Percentiles rank a stretch among this genome's conserved stretches.
Evolutionary conservation across 2,888 invertebrate genomes (phyloP).

Genomic region (Steinernema scapterisci): DNA sequence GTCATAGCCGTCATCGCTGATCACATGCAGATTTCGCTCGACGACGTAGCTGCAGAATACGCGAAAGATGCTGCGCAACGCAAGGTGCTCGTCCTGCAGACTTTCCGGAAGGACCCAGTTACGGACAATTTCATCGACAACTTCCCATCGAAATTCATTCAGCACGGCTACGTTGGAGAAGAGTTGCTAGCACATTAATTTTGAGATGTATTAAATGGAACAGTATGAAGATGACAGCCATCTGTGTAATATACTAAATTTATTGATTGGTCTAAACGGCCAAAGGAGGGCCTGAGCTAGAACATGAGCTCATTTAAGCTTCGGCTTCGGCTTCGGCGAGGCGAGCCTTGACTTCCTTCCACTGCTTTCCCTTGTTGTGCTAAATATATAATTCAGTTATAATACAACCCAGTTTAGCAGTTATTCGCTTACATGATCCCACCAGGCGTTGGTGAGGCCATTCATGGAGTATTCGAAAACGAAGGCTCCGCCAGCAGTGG

Average conservation of each 20-base stretch:
- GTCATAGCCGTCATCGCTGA: constrained; percentile 38
- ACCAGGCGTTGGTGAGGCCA: constrained; percentile 54
- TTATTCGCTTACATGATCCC: constrained; percentile 52
- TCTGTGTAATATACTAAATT: constrained; percentile 1
- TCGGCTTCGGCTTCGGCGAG: not conserved
- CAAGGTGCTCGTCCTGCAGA: constrained; percentile 38
- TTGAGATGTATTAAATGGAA: not conserved
- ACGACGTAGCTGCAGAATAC: constrained; percentile 40
- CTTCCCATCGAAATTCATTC: constrained; percentile 43
- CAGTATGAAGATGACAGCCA: not conserved
- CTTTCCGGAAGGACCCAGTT: constrained; percentile 41
- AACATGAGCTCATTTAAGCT: not conserved
- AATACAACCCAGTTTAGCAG: constrained; percentile 21
- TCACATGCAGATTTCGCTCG: constrained; percentile 40
- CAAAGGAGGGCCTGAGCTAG: not conserved
- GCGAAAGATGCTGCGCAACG: constrained; percentile 40
- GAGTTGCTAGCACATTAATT: constrained; percentile 34
- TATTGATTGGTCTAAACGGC: constrained; percentile 16
- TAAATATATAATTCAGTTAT: constrained; percentile 45
- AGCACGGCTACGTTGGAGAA: constrained; percentile 43
- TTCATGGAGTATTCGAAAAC: constrained; percentile 58
- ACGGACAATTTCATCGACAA: constrained; percentile 38
- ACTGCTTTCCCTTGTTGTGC: constrained; percentile 63
- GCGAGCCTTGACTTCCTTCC: constrained; percentile 62
- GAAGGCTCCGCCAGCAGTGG: constrained; percentile 58